These are phyloP conservation scores for Masticophis lateralis DNA, from an alignment of 2,797 vertebrate species.

Conservation along the genomic window DNA sequence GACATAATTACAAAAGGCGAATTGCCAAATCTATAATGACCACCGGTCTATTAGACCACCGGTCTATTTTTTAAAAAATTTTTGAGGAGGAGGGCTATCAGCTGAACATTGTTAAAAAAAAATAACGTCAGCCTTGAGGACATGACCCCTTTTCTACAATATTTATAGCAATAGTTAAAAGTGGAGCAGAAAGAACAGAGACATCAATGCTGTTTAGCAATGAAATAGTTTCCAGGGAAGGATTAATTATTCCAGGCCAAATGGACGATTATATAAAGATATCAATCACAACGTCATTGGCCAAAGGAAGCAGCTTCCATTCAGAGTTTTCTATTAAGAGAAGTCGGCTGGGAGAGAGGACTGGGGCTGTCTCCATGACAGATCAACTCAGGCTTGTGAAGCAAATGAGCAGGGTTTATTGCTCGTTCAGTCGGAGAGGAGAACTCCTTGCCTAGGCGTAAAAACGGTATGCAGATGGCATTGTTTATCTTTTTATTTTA, in stretches of 20 bases:
- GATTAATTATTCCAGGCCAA: not conserved
- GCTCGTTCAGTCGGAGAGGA: not conserved
- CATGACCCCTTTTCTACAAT: not conserved
- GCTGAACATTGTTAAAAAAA: not conserved
- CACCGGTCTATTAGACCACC: not conserved
- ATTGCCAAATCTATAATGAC: not conserved
- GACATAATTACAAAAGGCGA: not conserved
- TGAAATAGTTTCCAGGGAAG: not conserved
- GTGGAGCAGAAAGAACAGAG: not conserved
- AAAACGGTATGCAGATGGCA: not conserved
- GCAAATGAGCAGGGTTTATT: not conserved
- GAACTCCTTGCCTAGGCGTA: not conserved
- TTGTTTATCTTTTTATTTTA: slow-evolving; percentile 1
- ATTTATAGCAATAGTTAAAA: not conserved
- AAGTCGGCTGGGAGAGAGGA: not conserved
- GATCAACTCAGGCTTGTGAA: not conserved
- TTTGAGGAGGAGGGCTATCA: not conserved
- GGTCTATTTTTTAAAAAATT: not conserved
- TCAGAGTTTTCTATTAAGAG: not conserved
- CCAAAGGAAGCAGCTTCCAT: not conserved
- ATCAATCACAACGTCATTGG: not conserved
- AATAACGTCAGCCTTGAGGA: not conserved
- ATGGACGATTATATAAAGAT: not conserved
- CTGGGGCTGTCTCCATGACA: not conserved
- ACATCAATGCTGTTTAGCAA: not conserved